Base-by-base conservation (phyloP, 2,888 invertebrate genomes). In the Tenthredo amoena region DNA sequence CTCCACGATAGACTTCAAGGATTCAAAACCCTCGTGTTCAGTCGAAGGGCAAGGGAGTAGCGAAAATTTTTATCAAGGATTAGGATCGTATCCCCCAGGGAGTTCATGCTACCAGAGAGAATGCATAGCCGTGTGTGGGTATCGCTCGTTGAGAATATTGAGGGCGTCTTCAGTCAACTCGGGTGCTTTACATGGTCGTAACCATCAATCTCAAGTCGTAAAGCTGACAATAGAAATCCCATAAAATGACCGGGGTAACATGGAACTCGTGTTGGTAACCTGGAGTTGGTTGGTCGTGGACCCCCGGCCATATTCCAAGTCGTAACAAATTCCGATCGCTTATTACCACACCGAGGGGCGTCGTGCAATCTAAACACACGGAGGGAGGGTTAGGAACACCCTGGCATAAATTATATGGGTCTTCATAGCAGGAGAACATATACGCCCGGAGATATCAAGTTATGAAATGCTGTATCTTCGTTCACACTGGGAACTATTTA, bases 171-270 rank as follows among this genome's bases (percentile, higher is more conserved):
- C 62, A 40, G 40, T 26, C 62, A 62, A 81, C 81, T 31, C 55
- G 37, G 21, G 81, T 62, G 40, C 40, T 81, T 81, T 62, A 81
- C 81, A 31, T 40, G 83, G 68, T 83, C 47, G 83, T 83, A 83
- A 83, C 83, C 83, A 83, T 83, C 83, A 83, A 83, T 83, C 83
- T 83, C 12, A 21, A 71, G 83, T 83, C 83, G 83, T 83, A 83
- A 83, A 83, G 71, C 83, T 83, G 83, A 83, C 83, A 83, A 83
- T 83, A 83, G 83, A 83, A 83, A 83, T 40, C 83, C 83, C 83
- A 83, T 83, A 71, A 83, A 83, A 71, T 83, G 65, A 83, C 68
- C 83, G 83, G 83, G 83, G 68, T 50, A 83, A 68, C 83, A 83
- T 83, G 83, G 62, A 50, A 83, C 68, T 34, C n/a, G 68, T 31